These are phyloP conservation scores for Cynoglossus semilaevis DNA, from an alignment of 2,113 vertebrate species.

Conservation along the genomic window DNA sequence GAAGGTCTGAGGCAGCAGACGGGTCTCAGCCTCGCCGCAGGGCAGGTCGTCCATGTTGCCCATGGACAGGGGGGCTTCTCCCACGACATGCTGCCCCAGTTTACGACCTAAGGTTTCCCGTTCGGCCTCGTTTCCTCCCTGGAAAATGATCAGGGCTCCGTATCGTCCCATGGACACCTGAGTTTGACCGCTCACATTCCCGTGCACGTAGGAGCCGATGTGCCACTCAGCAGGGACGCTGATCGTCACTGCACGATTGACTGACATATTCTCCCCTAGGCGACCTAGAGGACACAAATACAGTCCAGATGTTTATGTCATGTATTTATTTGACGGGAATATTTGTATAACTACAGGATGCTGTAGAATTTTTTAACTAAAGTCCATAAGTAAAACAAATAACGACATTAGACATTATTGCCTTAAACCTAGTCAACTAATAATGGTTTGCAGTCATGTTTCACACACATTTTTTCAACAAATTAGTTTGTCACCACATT, in stretches of 20 bases:
- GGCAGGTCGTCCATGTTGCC: conserved; percentile 84
- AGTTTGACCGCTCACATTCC: conserved; percentile 47
- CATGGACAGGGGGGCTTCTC: conserved; percentile 82
- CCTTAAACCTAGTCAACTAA: too few species aligned
- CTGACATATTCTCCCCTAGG: conserved; percentile 86
- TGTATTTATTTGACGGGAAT: not conserved
- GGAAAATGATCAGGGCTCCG: conserved; percentile 81
- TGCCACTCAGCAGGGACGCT: conserved; percentile 79
- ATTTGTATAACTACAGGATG: too few species aligned
- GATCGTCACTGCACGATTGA: conserved; percentile 81
- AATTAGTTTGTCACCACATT: too few species aligned
- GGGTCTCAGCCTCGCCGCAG: conserved; percentile 83
- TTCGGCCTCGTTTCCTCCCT: conserved; percentile 65
- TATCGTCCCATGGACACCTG: conserved; percentile 83
- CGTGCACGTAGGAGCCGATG: conserved; percentile 85
- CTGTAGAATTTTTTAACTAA: not conserved
- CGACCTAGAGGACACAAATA: conserved; percentile 71
- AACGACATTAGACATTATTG: too few species aligned
- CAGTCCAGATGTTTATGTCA: not conserved
- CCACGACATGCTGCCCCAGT: conserved; percentile 87
- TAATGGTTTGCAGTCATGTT: too few species aligned
- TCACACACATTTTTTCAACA: too few species aligned
- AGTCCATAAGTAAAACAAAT: too few species aligned
- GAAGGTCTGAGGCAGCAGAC: conserved; percentile 84
- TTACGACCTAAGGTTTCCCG: conserved; percentile 74